Conservation (phyloP, 37 sponge, comb jelly and placozoan species). For the Chondrosia reniformis region DNA sequence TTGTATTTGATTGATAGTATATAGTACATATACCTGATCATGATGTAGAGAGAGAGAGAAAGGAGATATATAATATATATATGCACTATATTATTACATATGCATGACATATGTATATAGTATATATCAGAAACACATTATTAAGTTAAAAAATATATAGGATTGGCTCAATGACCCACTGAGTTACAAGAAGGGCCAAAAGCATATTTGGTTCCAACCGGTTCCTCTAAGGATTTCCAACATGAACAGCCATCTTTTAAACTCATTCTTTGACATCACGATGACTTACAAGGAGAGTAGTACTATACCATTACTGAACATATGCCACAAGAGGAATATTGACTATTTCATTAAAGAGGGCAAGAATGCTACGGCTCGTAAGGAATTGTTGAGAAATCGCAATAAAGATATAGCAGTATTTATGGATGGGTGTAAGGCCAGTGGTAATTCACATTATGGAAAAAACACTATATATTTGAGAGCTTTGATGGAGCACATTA, state of each 20-base stretch:
- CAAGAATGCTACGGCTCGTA: neutral
- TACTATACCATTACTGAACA: neutral
- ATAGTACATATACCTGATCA: too few species aligned
- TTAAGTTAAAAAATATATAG: too few species aligned
- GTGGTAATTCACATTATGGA: neutral
- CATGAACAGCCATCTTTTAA: neutral
- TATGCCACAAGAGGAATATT: neutral
- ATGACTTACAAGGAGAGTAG: constrained; percentile 4
- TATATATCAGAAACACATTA: too few species aligned
- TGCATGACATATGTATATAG: too few species aligned
- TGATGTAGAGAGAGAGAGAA: too few species aligned
- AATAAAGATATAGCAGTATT: constrained; percentile 8
- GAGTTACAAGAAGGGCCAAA: constrained; percentile 3
- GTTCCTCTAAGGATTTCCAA: neutral
- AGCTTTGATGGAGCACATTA: constrained; percentile 8
- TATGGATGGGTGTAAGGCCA: neutral
- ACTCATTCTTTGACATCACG: constrained; percentile 3
- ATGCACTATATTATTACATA: too few species aligned
- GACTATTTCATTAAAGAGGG: neutral
- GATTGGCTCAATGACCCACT: constrained; percentile 9
- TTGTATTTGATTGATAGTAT: too few species aligned
- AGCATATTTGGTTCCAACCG: constrained; percentile 7
- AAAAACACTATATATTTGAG: neutral
- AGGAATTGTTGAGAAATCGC: too few species aligned
- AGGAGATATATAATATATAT: too few species aligned